Percentiles rank a stretch among this genome's conserved stretches.
Evolutionary conservation across 2,797 vertebrate species (phyloP).

Genomic region (Danio albolineatus): DNA sequence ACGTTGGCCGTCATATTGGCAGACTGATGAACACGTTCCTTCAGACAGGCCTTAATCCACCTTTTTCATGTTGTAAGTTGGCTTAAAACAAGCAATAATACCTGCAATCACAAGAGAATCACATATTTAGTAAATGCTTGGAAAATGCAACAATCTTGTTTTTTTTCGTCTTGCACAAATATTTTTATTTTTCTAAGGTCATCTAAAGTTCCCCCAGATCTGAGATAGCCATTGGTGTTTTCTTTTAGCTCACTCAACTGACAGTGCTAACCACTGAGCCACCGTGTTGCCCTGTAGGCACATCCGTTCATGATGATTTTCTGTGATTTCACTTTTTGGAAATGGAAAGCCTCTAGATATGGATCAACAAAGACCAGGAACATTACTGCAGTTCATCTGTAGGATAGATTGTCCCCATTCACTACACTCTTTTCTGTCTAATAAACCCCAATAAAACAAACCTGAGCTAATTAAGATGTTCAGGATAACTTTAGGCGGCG

Average conservation of each 20-base stretch:
- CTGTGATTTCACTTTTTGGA: background rate
- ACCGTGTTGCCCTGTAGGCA: no score
- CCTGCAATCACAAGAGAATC: background rate
- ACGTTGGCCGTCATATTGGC: background rate
- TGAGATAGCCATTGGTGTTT: background rate
- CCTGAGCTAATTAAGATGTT: no score
- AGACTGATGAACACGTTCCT: background rate
- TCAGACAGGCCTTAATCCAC: background rate
- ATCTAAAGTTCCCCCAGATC: background rate
- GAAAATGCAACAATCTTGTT: background rate
- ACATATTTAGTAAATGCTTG: background rate
- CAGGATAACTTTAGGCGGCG: no score
- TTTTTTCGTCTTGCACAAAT: no score
- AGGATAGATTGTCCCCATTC: no score
- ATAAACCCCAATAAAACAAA: no score
- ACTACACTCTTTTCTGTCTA: no score
- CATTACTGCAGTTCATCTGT: no score
- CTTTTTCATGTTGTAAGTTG: background rate
- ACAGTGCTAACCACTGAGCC: no score
- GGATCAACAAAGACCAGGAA: background rate
- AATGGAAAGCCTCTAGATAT: background rate
- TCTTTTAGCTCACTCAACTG: background rate
- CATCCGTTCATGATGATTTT: background rate
- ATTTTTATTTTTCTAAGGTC: no score
- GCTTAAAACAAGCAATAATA: background rate